phyloP scores from a whole-genome alignment of 2,113 vertebrate species.

The Caloenas nicobarica region DNA sequence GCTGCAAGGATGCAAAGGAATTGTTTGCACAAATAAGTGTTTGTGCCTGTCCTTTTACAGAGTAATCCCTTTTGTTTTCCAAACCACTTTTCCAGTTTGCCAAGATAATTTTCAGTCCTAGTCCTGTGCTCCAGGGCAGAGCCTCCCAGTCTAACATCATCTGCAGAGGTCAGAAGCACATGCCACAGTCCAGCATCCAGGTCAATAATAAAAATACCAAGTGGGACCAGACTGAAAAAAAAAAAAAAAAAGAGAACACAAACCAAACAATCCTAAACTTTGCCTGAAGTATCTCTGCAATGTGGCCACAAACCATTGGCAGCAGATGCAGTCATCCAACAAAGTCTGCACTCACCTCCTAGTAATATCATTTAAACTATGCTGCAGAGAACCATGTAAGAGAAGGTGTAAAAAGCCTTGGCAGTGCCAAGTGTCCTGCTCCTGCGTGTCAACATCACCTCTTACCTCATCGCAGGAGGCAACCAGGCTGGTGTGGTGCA shows the following conservation, averaged over 20 bases:
- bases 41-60: background rate
- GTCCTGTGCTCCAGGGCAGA: background rate
- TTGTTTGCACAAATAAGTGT: background rate
- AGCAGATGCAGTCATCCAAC: background rate
- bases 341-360: background rate
- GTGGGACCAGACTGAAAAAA: background rate
- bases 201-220: background rate
- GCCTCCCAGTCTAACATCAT: background rate
- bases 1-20: background rate
- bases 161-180: background rate
- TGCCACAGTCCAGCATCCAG: background rate
- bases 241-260: background rate
- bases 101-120: background rate
- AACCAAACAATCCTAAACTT: background rate
- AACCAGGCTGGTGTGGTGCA: background rate
- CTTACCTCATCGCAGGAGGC: background rate
- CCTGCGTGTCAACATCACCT: background rate
- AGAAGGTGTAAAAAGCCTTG: background rate
- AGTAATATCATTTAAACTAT: background rate
- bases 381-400: fast-evolving
- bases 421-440: background rate
- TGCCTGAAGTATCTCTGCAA: background rate
- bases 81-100: background rate
- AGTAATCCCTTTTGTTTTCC: background rate
- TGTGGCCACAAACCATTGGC: background rate